Base-by-base conservation (phyloP, 1,140 invertebrate genomes). In the Orius insidiosus region DNA sequence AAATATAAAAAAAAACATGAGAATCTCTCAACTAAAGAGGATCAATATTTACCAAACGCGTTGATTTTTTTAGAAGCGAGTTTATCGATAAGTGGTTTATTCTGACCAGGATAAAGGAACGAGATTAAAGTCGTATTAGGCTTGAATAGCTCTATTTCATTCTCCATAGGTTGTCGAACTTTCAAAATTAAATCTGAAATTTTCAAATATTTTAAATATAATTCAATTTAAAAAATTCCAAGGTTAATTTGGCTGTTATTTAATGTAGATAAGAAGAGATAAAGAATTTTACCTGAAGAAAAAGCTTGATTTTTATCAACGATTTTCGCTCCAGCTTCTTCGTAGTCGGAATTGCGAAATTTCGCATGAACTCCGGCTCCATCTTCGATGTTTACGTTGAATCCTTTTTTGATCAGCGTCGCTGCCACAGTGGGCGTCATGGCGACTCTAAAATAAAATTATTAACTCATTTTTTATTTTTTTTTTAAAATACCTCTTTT, bases 61-160 rank as follows among this genome's bases (percentile, higher is more conserved):
- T 79, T 89, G 45, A 88, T 67, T 48, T 84, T 73, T 55, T 72
- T 77, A 43, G 71, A 63, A 5, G 72, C 71, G 44, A 93, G 60
- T 55, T 72, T 55, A 46, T 86, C 71, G 9, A 92, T 63, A n/a
- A 90, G 61, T 5, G 70, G 64, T 60, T 78, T 70, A 64, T 90
- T 90, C 62, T 85, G 80, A 3, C 75, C 81, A 5, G 87, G 87
- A 61, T 87, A 86, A 34, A 92, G 58, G 60, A 90, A 88, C 40
- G 84, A 88, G 56, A 89, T 76, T 2, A 92, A 62, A 1, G 80
- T 85, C 8, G 71, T 66, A 41, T 75, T 64, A 47, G 76, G 68
- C 53, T 68, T 69, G 43, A 89, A 74, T 44, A 72, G 64, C 15
- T 63, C 59, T 15, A 85, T 59, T 68, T 90, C 87, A 33, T 64